These are phyloP conservation scores for Rutilus rutilus DNA, from an alignment of 2,113 vertebrate species.

Conservation along the genomic window DNA sequence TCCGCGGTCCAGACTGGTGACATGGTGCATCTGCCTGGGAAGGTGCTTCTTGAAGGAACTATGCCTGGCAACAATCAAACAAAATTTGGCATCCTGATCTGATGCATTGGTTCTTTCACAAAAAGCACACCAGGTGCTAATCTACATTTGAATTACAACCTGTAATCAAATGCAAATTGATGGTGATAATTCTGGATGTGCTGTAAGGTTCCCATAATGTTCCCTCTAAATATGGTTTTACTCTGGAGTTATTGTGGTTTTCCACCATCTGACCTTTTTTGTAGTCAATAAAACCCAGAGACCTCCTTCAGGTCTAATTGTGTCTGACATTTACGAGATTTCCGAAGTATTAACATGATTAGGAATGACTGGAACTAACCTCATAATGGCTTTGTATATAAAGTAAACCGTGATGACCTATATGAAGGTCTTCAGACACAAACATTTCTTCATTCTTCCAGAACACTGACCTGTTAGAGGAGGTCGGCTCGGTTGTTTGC, in stretches of 20 bases:
- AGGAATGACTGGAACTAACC: slow-evolving; percentile 44
- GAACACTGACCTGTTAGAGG: slow-evolving; percentile 81
- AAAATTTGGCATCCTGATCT: slow-evolving; percentile 37
- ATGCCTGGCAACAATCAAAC: slow-evolving; percentile 70
- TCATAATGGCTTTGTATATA: slow-evolving; percentile 10
- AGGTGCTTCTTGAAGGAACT: slow-evolving; percentile 81
- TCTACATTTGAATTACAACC: slow-evolving; percentile 31
- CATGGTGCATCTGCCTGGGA: slow-evolving; percentile 59
- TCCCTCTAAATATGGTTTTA: not conserved
- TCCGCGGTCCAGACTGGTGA: slow-evolving; percentile 62
- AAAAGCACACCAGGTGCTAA: slow-evolving; percentile 39
- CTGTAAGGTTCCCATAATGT: not conserved
- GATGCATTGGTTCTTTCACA: slow-evolving; percentile 28
- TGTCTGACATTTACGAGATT: slow-evolving; percentile 44
- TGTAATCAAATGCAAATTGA: slow-evolving; percentile 12
- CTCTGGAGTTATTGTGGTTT: not conserved
- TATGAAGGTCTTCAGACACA: slow-evolving; percentile 11
- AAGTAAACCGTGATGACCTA: slow-evolving; percentile 22
- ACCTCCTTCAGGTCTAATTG: slow-evolving; percentile 31
- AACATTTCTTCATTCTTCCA: slow-evolving; percentile 36
- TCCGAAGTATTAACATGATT: slow-evolving; percentile 37
- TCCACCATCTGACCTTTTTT: slow-evolving; percentile 25
- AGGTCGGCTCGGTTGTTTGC: slow-evolving; percentile 84
- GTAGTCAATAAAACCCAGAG: slow-evolving; percentile 20
- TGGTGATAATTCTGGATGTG: not conserved